Base-by-base conservation (phyloP, 1,140 invertebrate genomes). In the Melipona quadrifasciata region DNA sequence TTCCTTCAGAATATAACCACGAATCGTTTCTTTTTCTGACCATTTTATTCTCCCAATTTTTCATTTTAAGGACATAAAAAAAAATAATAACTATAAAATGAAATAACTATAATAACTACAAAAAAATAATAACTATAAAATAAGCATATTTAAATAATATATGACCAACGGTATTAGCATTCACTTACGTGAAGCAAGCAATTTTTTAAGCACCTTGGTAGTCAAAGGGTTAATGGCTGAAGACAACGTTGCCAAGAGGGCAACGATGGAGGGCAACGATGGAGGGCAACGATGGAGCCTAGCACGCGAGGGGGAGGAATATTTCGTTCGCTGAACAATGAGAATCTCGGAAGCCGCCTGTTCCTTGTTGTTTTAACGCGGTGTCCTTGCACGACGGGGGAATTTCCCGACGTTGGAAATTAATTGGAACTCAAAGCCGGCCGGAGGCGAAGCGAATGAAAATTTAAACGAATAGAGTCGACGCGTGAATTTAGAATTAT, bases 261-360 rank as follows among this genome's bases (percentile, higher is more conserved):
- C 39, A 47, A 8, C 4, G 5, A 17, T n/a, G 71, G 17, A 61
- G n/a, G n/a, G n/a, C n/a, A n/a, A n/a, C n/a, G n/a, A 58, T 17
- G 39, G 16, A 24, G 31, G 27, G 39, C 39, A 47, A 8, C 4
- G 5, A 17, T n/a, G 71, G 17, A 61, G n/a, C 39, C 53, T 17
- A 53, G 47, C 39, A 73, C 65, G 64, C 61, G 16, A 27, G 16
- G 27, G 5, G 61, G 64, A 67, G n/a, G 47, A 34, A 53, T 55
- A 55, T 74, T 55, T 55, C 47, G 17, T 74, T 19, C 17, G 39
- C 14, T 55, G 72, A 55, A 74, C 72, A 31, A 74, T 74, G 72
- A n/a, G 27, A 31, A 74, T 19, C 71, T 31, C 10, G 71, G n/a
- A 55, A 73, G 11, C 72, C 72, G 47, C n/a, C 4, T 21, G 72